Base-by-base conservation (phyloP, 2,113 vertebrate genomes). In the Taurulus bubalis region DNA sequence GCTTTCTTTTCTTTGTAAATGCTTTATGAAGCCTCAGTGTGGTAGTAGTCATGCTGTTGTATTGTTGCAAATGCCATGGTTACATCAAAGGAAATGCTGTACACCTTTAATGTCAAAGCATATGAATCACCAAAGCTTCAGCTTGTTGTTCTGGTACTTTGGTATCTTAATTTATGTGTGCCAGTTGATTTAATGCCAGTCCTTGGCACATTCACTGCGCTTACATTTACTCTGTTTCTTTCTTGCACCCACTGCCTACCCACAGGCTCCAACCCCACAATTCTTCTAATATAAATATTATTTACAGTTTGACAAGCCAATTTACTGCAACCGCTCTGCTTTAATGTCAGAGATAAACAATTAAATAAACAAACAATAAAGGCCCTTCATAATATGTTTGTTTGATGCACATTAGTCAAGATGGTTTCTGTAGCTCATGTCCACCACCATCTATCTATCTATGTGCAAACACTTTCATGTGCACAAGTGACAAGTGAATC, bases 121-220 rank as follows among this genome's bases (percentile, higher is more conserved):
- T 34, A 36, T 32, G 55, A 11, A 55, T 40, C 28, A 71, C 22
- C 32, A 70, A 51, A 63, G 36, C 56, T 14, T 60, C 24, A 65
- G 49, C 20, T 69, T 51, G 22, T 65, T 71, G 10, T 65, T 71
- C 14, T 68, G 22, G 22, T 45, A 45, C 59, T 70, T 58, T n/a
- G 64, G 3, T 51, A 22, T 49, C 11, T 40, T 51, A 64, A 66
- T 34, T 69, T 42, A 36, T 59, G 4, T 79, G 72, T 49, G 28
- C 42, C 45, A 75, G 55, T 20, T 79, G 30, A 79, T 71, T 82
- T 66, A 71, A 69, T 66, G 58, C 28, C 32, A 55, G 20, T 69
- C 28, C 28, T 72, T 78, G 70, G 66, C 71, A 51, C 55, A 65
- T n/a, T 15, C n/a, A 32, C 40, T 47, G 18, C 16, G 1, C 36